Base-by-base conservation (phyloP, 2,113 vertebrate species). In the Aphyosemion australe region DNA sequence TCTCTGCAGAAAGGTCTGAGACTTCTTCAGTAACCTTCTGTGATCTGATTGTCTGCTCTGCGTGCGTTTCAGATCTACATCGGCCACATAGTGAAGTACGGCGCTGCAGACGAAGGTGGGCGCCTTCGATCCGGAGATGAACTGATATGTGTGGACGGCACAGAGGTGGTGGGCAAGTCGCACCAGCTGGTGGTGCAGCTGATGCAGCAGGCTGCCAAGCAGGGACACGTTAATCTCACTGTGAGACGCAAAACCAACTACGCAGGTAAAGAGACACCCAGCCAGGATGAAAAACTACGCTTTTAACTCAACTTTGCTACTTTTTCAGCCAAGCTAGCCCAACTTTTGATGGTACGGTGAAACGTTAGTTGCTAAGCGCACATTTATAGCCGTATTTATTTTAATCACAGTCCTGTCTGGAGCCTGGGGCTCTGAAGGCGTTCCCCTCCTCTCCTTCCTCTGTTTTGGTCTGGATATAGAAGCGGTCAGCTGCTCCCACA, bases 151-250 rank as follows among this genome's bases (percentile, higher is more conserved):
- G 98, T 99, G 86, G 98, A 99, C 61, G 97, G 98, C 60, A 99
- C 98, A 0, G 94, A 96, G 0, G 98, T 99, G 49, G 96, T 99
- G 41, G 98, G 97, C 13, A 99, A 99, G 69, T 99, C 98, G 1
- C 98, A 99, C 90, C 98, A 99, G 83, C 95, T 99, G 58, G 98
- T 99, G 50, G 97, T 99, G 77, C 97, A 99, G 67, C 94, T 99
- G 67, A 99, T 99, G 98, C 98, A 99, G 78, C 98, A 99, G 88
- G 98, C 97, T 1, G 97, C 98, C 85, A 99, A 99, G 61, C 97
- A 99, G 85, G 98, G 98, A 32, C 98, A 99, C 0, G 98, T 99
- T 87, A 99, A 99, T 80, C 94, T 99, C 87, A 99, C 96, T 0
- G 95, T 99, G 80, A 92, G 97, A 62, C 98, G 97, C 77, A 99